phyloP scores from a whole-genome alignment of 1,140 invertebrate species.

The Phenacoccus solenopsis region DNA sequence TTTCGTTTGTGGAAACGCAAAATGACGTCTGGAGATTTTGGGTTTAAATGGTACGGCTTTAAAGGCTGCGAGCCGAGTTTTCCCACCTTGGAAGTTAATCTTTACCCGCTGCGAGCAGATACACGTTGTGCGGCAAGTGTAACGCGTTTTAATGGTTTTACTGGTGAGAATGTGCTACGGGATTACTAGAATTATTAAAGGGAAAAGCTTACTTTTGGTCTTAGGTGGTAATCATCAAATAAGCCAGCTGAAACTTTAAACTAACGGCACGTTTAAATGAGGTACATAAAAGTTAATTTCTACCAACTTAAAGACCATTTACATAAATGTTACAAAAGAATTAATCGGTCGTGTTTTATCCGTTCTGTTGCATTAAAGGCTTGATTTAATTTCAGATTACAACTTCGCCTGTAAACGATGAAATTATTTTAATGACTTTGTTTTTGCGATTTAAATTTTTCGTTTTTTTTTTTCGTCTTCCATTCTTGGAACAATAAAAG shows the following conservation, averaged over 20 bases:
- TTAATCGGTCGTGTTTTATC: conserved; percentile 16
- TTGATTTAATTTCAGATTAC: conserved; percentile 3
- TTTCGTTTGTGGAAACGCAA: conserved; percentile 6
- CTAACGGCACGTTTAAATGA: conserved; percentile 15
- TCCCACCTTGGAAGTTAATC: conserved; percentile 2
- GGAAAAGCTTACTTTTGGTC: not conserved
- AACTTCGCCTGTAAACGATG: not conserved
- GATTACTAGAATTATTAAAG: conserved; percentile 7
- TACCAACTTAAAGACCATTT: conserved; percentile 14
- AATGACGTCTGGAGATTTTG: conserved; percentile 8
- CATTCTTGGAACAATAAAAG: no score
- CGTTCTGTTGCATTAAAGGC: not conserved
- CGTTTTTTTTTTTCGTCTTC: no score
- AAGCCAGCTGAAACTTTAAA: conserved; percentile 4
- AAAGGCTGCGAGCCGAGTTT: not conserved
- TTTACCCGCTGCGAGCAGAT: conserved; percentile 3
- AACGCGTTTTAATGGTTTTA: conserved; percentile 16
- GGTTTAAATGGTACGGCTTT: conserved; percentile 8
- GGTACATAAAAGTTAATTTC: conserved; percentile 16
- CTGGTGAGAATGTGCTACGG: conserved; percentile 12
- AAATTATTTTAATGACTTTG: not conserved
- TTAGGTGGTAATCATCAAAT: conserved; percentile 15
- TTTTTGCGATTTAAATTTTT: no score
- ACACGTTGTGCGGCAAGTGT: conserved; percentile 1
- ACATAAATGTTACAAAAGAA: conserved; percentile 13